Evolutionary conservation across 30 jellyfish, hydroid and myxozoan species (phyloP), one percentile per base, ranked within the genome.

Genomic region (Phacellophora camtschatica): DNA sequence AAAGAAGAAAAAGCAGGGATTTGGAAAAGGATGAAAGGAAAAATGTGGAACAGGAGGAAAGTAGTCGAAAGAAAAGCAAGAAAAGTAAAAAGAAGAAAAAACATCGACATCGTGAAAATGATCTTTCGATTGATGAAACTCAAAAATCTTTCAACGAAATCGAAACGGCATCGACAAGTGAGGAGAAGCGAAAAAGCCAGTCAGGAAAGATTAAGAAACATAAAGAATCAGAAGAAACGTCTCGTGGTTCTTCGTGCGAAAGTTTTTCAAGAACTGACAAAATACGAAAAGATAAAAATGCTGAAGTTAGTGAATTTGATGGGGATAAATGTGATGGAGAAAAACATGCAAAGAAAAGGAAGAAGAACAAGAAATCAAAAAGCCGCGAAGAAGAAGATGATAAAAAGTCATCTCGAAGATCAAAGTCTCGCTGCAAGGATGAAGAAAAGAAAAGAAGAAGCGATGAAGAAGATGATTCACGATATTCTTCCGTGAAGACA

Each of bases 381-480:
- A 46, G 20, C n/a, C 61, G 61, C 9, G 61, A 46, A 6, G 20
- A 46, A 28, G 20, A 23, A 23, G 61, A 46, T 11, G 61, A 16
- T 8, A 10, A 46, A 16, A 28, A 46, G 20, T 46, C 61, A 16
- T 28, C n/a, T 11, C 3, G 61, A 11, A 11, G 20, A 11, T 23
- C 8, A 0, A 13, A 46, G 20, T 46, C 28, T 46, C 10, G 28
- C 20, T 46, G 28, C 3, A 39, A 13, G 51, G 51, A 39, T 39
- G 10, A 13, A 39, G 20, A 46, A 46, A 11, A 23, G 20, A 46
- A 6, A 28, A 13, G 9, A 16, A 11, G 61, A 9, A 46, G 15
- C 19, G 63, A 5, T 16, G 82, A 67, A 15, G 66, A 15, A 5
- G 74, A 35, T n/a, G 86, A 72, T 18, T 72, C 86, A 51, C 71